Evolutionary conservation across 1,140 invertebrate species (phyloP), one percentile per base, ranked within the genome.

Genomic region (Coenobita brevimanus): DNA sequence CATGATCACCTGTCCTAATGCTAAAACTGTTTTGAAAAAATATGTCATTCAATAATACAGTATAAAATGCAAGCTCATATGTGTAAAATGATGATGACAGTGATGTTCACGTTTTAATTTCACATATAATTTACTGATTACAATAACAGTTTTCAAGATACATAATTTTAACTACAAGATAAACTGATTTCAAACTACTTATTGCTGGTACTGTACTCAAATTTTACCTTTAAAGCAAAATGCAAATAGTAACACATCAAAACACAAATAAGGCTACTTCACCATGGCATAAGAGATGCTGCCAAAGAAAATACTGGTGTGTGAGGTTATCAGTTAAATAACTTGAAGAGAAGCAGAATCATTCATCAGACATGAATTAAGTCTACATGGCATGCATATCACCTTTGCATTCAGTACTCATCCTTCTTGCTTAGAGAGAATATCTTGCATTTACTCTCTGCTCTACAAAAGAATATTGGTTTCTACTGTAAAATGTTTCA

Each of bases 221-320:
- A 50, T 36, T 33, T n/a, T 10, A 41, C 10, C 30, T n/a, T 8
- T 78, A 17, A 36, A 36, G 24, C 64, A 87, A 87, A 80, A 87
- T 67, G 85, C 85, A 87, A 71, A 60, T 69, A 21, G 30, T 54
- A 43, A 79, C 30, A 87, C 60, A 87, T 87, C 85, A 81, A 87
- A 80, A 76, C 85, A 87, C 75, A 87, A 80, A 80, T 62, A 76
- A 81, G 78, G 62, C 82, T 71, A 57, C 38, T 76, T 24, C 46
- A 54, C n/a, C 62, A 67, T 64, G 73, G 36, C 62, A 82, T n/a
- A 33, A 46, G n/a, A 82, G 64, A 82, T 64, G 57, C 78, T 62
- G 78, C 78, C 78, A 64, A 33, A 81, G n/a, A 81, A n/a, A 36
- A 64, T 60, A 81, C 67, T 71, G 67, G 27, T 71, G 38, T 30